Evolutionary conservation across 2,888 invertebrate genomes (phyloP), one percentile per base, ranked within the genome.

Genomic region (Alviniconcha strummeri): DNA sequence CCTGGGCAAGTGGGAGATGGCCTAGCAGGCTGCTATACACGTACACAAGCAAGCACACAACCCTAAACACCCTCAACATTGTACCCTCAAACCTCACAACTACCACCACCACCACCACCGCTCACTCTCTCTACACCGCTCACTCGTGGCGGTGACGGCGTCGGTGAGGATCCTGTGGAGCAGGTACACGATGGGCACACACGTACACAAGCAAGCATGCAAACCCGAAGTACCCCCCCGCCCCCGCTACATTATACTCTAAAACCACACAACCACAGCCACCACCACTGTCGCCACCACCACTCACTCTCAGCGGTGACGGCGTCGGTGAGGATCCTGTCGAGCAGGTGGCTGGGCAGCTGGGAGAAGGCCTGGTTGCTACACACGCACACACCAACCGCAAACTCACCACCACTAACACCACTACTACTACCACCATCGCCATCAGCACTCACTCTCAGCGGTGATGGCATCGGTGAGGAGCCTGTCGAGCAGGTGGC

Each of bases 321-420:
- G 52, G 88, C 86, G 85, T 95, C 94, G 17, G 91, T 91, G 52
- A 94, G 89, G 81, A 95, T 94, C 80, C 93, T 92, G 75, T 94
- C 91, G 67, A 94, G 90, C 60, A 94, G 89, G 4, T 92, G 89
- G 15, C 92, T 91, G 15, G 96, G 95, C n/a, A 94, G 92, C 57
- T 91, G 77, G 87, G 95, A 95, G 90, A 96, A 96, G 2, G 96
- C 96, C 67, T 94, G 94, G 92, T 96, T 96, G 64, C 9, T 64
- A 64, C 36, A 64, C 64, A 64, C 9, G 11, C 9, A 64, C 9
- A 64, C 64, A 64, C 9, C 64, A 64, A 64, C 4, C 9, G 3
- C 64, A 64, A 64, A 9, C 9, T 13, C 64, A 64, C 9, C 64
- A 64, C 9, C 64, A 64, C 11, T 4, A 64, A 1, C 9, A 64